Evolutionary conservation across 2,797 vertebrate species (phyloP).

Genomic region (Chaunax sp.): DNA sequence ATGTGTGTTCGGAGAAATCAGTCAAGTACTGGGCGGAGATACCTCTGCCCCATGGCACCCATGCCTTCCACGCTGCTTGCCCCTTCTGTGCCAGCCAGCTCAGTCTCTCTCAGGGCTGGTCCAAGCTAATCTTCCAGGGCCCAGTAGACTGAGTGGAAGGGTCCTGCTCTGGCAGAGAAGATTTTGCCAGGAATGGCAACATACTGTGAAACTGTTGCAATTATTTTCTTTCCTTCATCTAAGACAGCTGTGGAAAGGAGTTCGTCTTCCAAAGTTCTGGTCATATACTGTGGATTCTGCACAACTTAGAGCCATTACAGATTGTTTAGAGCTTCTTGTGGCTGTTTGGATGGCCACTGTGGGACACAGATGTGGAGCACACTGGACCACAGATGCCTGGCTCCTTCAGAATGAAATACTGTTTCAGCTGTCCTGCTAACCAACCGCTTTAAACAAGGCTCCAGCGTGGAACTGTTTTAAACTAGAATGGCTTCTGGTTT

Average conservation of each 20-base stretch:
- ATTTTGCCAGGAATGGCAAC: constrained; percentile 52
- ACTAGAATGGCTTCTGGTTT: constrained; percentile 57
- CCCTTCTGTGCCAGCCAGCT: constrained; percentile 97
- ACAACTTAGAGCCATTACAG: constrained; percentile 57
- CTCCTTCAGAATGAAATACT: constrained; percentile 58
- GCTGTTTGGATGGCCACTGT: constrained; percentile 52
- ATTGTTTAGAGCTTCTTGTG: constrained; percentile 50
- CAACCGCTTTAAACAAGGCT: constrained; percentile 49
- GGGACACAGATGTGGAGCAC: constrained; percentile 55
- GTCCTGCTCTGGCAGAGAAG: constrained; percentile 28
- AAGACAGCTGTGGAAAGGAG: constrained; percentile 52
- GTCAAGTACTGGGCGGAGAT: constrained; percentile 98
- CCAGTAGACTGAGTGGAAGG: constrained; percentile 90
- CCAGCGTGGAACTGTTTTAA: constrained; percentile 34
- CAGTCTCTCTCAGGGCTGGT: constrained; percentile 88
- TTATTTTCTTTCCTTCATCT: constrained; percentile 68
- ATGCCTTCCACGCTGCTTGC: constrained; percentile 97
- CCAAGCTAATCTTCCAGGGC: constrained; percentile 98
- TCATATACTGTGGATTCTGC: constrained; percentile 59
- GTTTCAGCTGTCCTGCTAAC: constrained; percentile 54
- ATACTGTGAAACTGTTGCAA: constrained; percentile 78
- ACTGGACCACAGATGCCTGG: constrained; percentile 52
- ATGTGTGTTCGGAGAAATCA: constrained; percentile 98
- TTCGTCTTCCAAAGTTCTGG: constrained; percentile 46
- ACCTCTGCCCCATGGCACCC: constrained; percentile 97